phyloP scores from a whole-genome alignment of 37 sponge, comb jelly and placozoan species.

The Dysidea cf. avara region DNA sequence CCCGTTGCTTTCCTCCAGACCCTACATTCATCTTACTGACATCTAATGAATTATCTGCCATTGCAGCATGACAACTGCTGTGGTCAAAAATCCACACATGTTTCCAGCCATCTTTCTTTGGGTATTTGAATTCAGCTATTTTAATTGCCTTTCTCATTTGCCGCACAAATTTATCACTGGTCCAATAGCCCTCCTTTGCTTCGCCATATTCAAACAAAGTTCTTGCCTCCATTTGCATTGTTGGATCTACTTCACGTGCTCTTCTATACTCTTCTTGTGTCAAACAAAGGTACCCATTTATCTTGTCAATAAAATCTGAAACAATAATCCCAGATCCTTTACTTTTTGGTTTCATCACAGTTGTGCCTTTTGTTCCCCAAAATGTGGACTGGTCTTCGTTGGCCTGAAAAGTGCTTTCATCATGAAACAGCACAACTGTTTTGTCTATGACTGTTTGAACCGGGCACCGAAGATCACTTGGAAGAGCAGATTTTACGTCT shows the following conservation, averaged over 20 bases:
- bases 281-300: slow-evolving; percentile 26
- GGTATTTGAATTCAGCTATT: slow-evolving; percentile 36
- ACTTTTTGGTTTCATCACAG: too few species aligned
- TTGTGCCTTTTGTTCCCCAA: too few species aligned
- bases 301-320: slow-evolving; percentile 23
- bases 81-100: too few species aligned
- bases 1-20: too few species aligned
- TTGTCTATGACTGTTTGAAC: background rate
- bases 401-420: too few species aligned
- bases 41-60: slow-evolving; percentile 30
- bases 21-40: slow-evolving; percentile 34
- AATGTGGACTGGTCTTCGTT: too few species aligned
- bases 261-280: too few species aligned
- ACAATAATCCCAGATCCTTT: too few species aligned
- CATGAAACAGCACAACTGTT: slow-evolving; percentile 29
- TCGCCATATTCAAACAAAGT: slow-evolving; percentile 18
- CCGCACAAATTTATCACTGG: slow-evolving; percentile 22
- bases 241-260: background rate
- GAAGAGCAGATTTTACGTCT: slow-evolving; percentile 6
- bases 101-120: slow-evolving; percentile 35
- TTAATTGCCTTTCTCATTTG: slow-evolving; percentile 32
- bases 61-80: slow-evolving; percentile 48
- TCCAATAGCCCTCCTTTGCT: too few species aligned
- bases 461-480: background rate
- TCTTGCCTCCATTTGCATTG: slow-evolving; percentile 14